Evolutionary conservation across 2,113 vertebrate genomes (phyloP).

Genomic region (Uropsilus gracilis): DNA sequence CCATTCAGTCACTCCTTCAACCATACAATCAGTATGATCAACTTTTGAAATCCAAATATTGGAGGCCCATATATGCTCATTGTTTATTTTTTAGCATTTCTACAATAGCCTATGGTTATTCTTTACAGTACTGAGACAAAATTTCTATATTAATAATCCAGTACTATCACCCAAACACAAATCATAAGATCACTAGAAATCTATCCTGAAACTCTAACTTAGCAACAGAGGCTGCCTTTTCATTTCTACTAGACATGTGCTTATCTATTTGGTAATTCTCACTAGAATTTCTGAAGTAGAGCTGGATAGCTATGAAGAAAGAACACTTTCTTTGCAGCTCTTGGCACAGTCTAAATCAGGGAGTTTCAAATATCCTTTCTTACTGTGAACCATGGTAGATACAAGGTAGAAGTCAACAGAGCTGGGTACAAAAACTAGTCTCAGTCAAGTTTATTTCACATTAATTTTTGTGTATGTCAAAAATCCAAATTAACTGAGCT

Average conservation of each 20-base stretch:
- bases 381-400: neutral
- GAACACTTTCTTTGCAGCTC: neutral
- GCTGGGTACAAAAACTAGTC: neutral
- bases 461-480: neutral
- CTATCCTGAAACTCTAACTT: neutral
- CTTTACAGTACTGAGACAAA: neutral
- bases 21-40: neutral
- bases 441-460: neutral
- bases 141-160: neutral
- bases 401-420: neutral
- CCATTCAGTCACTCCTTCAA: neutral
- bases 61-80: neutral
- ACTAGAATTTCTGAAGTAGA: neutral
- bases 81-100: neutral
- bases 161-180: neutral
- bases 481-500: slow-evolving; percentile 14
- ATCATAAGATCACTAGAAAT: neutral
- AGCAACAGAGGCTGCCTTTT: neutral
- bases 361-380: neutral
- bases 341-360: neutral
- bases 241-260: neutral
- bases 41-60: neutral
- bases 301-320: neutral
- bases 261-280: neutral
- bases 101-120: neutral